Percentiles rank a stretch among this genome's conserved stretches.
Conservation (phyloP, 2,888 invertebrate species). For the Ophion ellenae region DNA sequence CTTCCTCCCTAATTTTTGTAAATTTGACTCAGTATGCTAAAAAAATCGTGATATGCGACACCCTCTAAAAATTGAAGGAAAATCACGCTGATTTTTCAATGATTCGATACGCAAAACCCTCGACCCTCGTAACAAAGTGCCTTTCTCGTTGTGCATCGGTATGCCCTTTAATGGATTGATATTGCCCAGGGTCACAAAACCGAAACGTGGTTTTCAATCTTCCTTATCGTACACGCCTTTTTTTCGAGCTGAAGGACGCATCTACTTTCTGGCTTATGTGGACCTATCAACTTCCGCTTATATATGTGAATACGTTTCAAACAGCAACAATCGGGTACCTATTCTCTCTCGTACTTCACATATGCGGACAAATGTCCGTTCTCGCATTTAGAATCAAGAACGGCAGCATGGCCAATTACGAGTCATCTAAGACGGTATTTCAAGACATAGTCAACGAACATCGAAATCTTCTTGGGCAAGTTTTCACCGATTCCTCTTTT, state of each 20-base stretch:
- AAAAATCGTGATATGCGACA: not conserved
- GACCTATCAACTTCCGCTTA: conserved; percentile 51
- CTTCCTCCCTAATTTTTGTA: too few relatives aligned
- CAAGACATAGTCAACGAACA: conserved; percentile 37
- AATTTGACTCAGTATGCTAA: not conserved
- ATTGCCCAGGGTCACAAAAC: conserved; percentile 13
- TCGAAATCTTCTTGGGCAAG: conserved; percentile 1
- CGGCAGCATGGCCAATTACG: not conserved
- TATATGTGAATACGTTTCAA: conserved; percentile 47
- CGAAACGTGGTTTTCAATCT: conserved; percentile 20
- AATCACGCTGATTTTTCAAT: too few relatives aligned
- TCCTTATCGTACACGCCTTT: conserved; percentile 3
- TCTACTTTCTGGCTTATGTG: conserved; percentile 46
- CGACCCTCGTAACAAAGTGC: too few relatives aligned
- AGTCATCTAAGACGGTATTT: conserved; percentile 14
- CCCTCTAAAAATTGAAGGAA: too few relatives aligned
- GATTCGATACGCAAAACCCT: too few relatives aligned
- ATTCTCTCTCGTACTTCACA: conserved; percentile 46
- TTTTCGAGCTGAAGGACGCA: not conserved
- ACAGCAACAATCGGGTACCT: conserved; percentile 51
- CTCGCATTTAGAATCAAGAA: conserved; percentile 31
- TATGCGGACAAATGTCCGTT: conserved; percentile 43
- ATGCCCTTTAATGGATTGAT: too few relatives aligned
- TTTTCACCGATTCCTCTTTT: not conserved
- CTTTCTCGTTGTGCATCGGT: too few relatives aligned